Base-by-base conservation (phyloP, 2,888 invertebrate species). In the Zonitis immaculata region DNA sequence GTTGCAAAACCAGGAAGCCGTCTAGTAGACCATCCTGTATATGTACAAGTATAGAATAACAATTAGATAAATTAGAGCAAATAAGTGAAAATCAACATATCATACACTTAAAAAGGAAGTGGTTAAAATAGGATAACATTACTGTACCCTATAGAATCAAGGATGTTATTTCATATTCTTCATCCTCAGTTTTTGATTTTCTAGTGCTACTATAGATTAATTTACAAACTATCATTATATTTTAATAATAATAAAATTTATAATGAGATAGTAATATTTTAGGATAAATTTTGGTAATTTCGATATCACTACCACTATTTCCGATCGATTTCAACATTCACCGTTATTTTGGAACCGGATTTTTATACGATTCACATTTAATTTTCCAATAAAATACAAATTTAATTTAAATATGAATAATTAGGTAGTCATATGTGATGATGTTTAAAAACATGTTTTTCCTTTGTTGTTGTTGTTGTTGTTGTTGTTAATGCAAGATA, bases 131-230 rank as follows among this genome's bases (percentile, higher is more conserved):
- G 46, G 53, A 46, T 49, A 53, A 45, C 32, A 49, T 47, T 49
- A 45, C 46, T 49, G 53, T 49, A 53, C 42, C 45, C 49, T 53
- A 49, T 30, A 30, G 2, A 49, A 53, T 48, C 35, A 48, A 22
- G 43, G 55, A 55, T 55, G 55, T 52, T 52, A 55, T 55, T 55
- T 52, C 55, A 55, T 55, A 52, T 55, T 42, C 39, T 48, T 32
- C 45, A 55, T 52, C 55, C 55, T 27, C 6, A 27, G 8, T 6
- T 27, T 6, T 27, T 35, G 35, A 35, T 42, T 48, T 32, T 35
- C 16, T 7, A 14, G n/a, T n/a, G n/a, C 14, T 14, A 8, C 14
- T 16, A 7, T 6, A 35, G 35, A 35, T 35, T 35, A 14, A 35
- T 35, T 35, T 35, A 7, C 35, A 16, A 35, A 8, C 14, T n/a